Base-by-base conservation (phyloP, 1,140 invertebrate species). In the Scylla paramamosain region DNA sequence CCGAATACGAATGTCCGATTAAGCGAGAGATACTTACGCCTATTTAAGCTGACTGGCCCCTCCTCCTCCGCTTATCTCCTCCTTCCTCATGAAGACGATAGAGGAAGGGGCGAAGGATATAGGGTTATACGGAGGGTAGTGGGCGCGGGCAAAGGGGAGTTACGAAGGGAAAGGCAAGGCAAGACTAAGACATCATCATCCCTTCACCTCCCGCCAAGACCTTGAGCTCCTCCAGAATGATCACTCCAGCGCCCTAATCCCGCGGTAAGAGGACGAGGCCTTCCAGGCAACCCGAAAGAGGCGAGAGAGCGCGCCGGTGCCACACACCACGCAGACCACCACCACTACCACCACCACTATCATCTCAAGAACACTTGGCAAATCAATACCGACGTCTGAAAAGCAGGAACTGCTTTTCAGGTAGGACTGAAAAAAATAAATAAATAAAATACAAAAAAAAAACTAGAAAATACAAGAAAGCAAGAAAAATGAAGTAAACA, bases 1-100 rank as follows among this genome's bases (percentile, higher is more conserved):
- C 77, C 82, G 91, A 93, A 93, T 93, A 93, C 91, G 91, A 93
- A 93, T 93, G 91, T 93, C 91, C 91, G 91, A 93, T 93, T 93
- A 93, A 93, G 77, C 82, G 77, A 28, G 91, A 93, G 91, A 93
- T 93, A 93, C 91, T 93, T 93, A 93, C 77, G 91, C 91, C 91
- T 84, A 93, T 86, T 93, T 93, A 93, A 93, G 77, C 91, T 93
- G 86, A 39, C 45, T 12, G 7, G 77, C 39, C 77, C 28, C 82
- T 84, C 67, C 52, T 29, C 86, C 86, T 20, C 86, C 14, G n/a
- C 67, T 77, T 77, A 77, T 77, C 67, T 77, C n/a, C n/a, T n/a
- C 67, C 67, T 77, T 2, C 67, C 67, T n/a, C 67, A 32, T 88
- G 86, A 88, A 46, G 86, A 32, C 12, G 2, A 28, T 31, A 39